phyloP scores from a whole-genome alignment of 2,888 invertebrate species.

The Aelia acuminata region DNA sequence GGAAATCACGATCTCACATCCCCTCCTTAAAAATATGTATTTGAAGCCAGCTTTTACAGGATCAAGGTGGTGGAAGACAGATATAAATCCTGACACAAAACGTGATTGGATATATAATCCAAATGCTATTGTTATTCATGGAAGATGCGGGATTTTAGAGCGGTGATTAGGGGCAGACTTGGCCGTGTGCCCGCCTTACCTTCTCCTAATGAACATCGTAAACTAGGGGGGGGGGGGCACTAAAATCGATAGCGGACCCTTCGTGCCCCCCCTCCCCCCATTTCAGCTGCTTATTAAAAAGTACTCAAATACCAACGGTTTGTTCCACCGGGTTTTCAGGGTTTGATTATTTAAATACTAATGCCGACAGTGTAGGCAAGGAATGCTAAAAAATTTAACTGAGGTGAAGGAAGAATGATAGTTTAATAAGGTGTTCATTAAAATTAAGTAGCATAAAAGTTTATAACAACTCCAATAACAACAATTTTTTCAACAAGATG shows the following conservation, averaged over 20 bases:
- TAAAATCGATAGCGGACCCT: slow-evolving; percentile 24
- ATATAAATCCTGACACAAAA: not conserved
- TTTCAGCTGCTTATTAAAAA: not conserved
- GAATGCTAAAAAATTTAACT: not conserved
- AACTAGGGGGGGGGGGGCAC: not conserved
- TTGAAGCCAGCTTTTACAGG: not conserved
- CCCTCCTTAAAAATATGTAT: too few species aligned
- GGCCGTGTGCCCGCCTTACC: not conserved
- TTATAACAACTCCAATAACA: too few species aligned
- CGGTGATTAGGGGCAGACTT: slow-evolving; percentile 23
- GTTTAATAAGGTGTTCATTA: not conserved
- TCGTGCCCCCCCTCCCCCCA: not conserved
- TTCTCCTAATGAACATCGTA: slow-evolving; percentile 6
- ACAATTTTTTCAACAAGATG: too few species aligned
- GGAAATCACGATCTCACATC: too few species aligned
- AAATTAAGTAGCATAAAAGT: too few species aligned
- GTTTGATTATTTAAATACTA: not conserved
- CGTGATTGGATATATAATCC: not conserved
- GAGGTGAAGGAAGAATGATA: not conserved
- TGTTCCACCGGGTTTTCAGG: not conserved
- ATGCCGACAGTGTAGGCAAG: not conserved
- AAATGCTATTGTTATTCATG: slow-evolving; percentile 15
- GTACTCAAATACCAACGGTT: not conserved
- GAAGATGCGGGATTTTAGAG: not conserved
- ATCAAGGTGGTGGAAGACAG: not conserved